Evolutionary conservation across 2,113 vertebrate genomes (phyloP).

Genomic region (Ptyas mucosa): DNA sequence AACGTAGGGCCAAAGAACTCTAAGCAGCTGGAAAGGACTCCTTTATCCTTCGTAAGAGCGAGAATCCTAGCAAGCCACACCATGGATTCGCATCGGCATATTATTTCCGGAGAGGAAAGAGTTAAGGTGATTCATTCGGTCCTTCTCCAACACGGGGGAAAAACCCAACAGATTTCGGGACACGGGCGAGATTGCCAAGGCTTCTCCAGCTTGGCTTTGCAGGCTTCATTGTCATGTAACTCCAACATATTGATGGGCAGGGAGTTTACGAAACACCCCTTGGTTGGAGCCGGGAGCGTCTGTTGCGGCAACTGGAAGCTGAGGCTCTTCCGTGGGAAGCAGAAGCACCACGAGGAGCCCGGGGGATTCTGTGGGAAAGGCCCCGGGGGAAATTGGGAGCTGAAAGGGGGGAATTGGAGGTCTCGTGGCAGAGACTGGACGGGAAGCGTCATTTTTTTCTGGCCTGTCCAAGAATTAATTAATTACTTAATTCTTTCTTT

Average conservation of each 20-base stretch:
- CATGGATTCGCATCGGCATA: constrained; percentile 17
- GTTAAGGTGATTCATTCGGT: constrained; percentile 58
- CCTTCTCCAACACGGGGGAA: constrained; percentile 45
- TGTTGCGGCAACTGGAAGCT: constrained; percentile 8
- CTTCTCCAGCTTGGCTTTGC: constrained; percentile 38
- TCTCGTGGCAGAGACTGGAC: neutral
- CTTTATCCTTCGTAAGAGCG: neutral
- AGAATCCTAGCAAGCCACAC: neutral
- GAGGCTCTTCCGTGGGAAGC: neutral
- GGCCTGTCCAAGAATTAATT: neutral
- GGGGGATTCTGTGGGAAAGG: too few relatives aligned
- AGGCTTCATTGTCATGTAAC: constrained; percentile 27
- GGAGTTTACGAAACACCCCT: constrained; percentile 22
- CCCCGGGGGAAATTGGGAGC: too few relatives aligned
- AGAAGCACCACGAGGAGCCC: neutral
- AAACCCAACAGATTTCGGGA: constrained; percentile 37
- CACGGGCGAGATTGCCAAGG: constrained; percentile 33
- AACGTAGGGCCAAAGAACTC: neutral
- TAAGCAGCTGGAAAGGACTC: neutral
- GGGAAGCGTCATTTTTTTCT: neutral
- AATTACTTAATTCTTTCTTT: too few relatives aligned
- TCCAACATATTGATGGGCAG: constrained; percentile 26
- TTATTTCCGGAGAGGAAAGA: constrained; percentile 53
- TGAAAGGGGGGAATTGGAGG: neutral
- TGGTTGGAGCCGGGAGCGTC: neutral